Percentiles rank a stretch among this genome's conserved stretches.
Conservation (phyloP, 2,797 vertebrate genomes). For the Phalanger gymnotis region DNA sequence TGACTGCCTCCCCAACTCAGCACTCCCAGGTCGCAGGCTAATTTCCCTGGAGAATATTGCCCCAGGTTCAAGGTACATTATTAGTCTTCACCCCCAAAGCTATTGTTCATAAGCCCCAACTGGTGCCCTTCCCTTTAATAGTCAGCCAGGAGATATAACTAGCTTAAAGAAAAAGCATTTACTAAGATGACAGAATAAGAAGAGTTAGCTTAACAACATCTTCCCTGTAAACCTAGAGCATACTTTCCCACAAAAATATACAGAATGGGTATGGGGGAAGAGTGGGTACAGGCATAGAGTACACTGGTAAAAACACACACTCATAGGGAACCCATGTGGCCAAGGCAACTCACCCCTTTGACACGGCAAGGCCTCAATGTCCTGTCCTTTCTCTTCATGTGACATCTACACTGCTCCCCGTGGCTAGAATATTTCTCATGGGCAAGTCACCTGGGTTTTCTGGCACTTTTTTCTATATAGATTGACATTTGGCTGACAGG, state of each 20-base stretch:
- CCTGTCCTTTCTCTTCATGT: neutral
- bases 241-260: neutral
- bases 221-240: neutral
- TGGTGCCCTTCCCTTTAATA: neutral
- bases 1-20: neutral
- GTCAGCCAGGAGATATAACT: neutral
- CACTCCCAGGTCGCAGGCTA: neutral
- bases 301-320: neutral
- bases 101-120: neutral
- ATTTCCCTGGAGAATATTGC: neutral
- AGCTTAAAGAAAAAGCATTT: neutral
- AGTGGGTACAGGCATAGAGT: neutral
- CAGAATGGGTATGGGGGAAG: neutral
- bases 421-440: neutral
- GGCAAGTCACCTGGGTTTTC: neutral
- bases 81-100: neutral
- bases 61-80: neutral
- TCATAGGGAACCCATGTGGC: neutral
- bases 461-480: neutral
- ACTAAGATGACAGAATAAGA: neutral
- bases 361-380: neutral
- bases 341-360: neutral
- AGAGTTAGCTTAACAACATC: neutral
- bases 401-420: neutral
- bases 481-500: neutral